Evolutionary conservation across 1,140 invertebrate species (phyloP).

Genomic region (Drosophila pseudoobscura): DNA sequence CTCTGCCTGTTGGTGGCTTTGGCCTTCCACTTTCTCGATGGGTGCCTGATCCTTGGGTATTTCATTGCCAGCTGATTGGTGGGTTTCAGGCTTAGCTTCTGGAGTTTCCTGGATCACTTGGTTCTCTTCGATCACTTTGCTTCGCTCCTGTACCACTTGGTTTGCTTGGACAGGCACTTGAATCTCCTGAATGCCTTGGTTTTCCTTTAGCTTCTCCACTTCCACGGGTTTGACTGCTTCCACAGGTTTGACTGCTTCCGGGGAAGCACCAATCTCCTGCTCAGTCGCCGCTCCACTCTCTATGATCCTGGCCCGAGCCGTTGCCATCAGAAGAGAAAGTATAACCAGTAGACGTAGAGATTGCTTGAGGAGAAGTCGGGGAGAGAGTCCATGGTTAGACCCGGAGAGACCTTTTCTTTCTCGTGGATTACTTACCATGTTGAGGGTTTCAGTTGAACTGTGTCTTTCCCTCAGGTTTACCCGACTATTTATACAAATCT

Average conservation of each 20-base stretch:
- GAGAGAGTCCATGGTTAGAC: constrained; percentile 12
- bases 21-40: too few relatives aligned
- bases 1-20: neutral
- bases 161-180: constrained; percentile 1
- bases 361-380: constrained; percentile 17
- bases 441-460: constrained; percentile 65
- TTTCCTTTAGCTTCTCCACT: neutral
- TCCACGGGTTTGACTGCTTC: neutral
- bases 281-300: neutral
- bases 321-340: constrained; percentile 31
- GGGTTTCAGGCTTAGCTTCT: neutral
- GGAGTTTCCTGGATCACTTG: neutral
- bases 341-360: constrained; percentile 41
- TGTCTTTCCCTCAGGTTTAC: constrained; percentile 10
- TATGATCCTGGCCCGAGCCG: constrained; percentile 28
- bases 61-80: too few relatives aligned
- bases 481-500: constrained; percentile 49
- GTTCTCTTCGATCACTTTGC: too few relatives aligned
- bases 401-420: neutral
- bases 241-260: neutral
- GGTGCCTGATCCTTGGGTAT: constrained; percentile 6
- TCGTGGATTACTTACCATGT: constrained; percentile 58
- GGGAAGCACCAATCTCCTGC: neutral
- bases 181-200: neutral
- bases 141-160: neutral